These are phyloP conservation scores for Euphonia xanthogaster DNA, from an alignment of 2,797 vertebrate species.

Conservation along the genomic window DNA sequence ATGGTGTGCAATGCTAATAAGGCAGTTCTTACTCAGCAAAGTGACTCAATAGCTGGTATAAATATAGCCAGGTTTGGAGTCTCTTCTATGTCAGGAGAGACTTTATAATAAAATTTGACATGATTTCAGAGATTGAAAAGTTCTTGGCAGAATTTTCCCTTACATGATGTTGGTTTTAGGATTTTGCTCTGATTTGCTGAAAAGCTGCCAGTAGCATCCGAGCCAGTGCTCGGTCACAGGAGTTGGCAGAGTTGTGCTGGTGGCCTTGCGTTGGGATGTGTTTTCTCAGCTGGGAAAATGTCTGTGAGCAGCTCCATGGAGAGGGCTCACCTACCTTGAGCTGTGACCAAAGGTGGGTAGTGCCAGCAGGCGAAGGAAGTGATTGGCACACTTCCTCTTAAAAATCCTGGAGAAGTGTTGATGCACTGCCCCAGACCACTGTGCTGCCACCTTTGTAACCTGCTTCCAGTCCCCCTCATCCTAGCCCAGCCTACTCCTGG, in stretches of 20 bases:
- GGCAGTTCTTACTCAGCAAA: slow-evolving; percentile 54
- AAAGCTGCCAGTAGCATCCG: neutral
- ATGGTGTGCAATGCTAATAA: slow-evolving; percentile 5
- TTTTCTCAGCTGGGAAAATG: neutral
- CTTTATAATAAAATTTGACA: neutral
- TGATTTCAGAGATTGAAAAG: neutral
- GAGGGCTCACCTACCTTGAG: neutral
- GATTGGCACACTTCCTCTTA: neutral
- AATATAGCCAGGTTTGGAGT: slow-evolving; percentile 50
- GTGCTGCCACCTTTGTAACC: neutral
- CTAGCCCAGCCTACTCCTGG: neutral
- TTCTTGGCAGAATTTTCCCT: neutral
- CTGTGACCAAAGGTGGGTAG: neutral
- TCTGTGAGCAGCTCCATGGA: accelerated
- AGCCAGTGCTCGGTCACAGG: neutral
- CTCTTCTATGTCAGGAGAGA: slow-evolving; percentile 9
- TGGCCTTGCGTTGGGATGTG: neutral
- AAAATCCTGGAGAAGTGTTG: neutral
- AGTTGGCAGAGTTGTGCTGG: neutral
- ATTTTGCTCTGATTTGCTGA: slow-evolving; percentile 33
- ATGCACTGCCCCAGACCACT: neutral
- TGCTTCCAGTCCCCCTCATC: neutral
- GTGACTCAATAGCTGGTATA: slow-evolving; percentile 43
- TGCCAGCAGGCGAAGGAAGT: neutral
- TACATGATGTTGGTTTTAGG: neutral